phyloP scores from a whole-genome alignment of 2,113 vertebrate species.

The Suricata suricatta region DNA sequence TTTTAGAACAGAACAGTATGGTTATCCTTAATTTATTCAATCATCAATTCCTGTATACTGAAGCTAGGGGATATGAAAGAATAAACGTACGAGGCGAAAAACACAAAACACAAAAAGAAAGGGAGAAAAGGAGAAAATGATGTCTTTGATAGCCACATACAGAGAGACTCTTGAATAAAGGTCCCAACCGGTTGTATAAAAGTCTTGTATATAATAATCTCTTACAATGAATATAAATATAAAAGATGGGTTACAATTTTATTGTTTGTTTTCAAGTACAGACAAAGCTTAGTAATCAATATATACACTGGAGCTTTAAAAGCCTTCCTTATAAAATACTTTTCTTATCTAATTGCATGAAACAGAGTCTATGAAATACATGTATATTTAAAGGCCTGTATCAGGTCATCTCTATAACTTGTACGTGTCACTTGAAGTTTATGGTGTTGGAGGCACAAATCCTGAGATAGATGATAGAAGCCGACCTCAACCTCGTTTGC shows the following conservation, averaged over 20 bases:
- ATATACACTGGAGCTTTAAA: constrained; percentile 53
- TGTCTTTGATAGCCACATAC: constrained; percentile 46
- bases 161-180: constrained; percentile 68
- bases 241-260: constrained; percentile 65
- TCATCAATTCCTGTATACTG: constrained; percentile 72
- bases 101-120: neutral
- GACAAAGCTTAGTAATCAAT: constrained; percentile 23
- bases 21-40: constrained; percentile 81
- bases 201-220: constrained; percentile 63
- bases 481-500: neutral
- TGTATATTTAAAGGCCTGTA: neutral
- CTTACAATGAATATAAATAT: constrained; percentile 51
- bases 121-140: constrained; percentile 35
- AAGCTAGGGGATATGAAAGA: constrained; percentile 70
- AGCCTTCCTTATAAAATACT: constrained; percentile 41
- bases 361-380: neutral
- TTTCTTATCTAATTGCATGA: neutral
- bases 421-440: neutral
- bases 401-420: neutral
- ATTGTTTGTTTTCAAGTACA: constrained; percentile 60
- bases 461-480: neutral
- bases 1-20: constrained; percentile 77
- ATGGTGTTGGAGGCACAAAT: neutral
- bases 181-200: constrained; percentile 58
- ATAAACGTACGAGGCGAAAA: constrained; percentile 61